Evolutionary conservation across 2,888 invertebrate species (phyloP).

Genomic region (Andricus quercusramuli): DNA sequence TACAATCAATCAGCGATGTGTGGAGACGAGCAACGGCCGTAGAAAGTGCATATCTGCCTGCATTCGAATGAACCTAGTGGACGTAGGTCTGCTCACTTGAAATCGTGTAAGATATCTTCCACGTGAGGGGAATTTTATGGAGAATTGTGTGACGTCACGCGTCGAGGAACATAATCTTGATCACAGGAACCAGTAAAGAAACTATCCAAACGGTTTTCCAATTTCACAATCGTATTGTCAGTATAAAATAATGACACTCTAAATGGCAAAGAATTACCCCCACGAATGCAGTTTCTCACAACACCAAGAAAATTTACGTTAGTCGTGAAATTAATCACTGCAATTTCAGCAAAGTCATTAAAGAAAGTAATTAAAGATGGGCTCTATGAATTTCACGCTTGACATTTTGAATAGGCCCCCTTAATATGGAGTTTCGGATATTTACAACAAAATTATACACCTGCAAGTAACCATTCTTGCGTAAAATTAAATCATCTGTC

Average conservation of each 20-base stretch:
- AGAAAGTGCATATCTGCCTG: constrained; percentile 60
- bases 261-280: background rate
- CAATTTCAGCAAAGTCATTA: background rate
- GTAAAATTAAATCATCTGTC: constrained; percentile 28
- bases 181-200: constrained; percentile 4
- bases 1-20: constrained; percentile 46
- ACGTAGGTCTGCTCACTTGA: background rate
- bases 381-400: constrained; percentile 4
- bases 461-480: constrained; percentile 1
- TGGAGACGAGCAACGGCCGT: constrained; percentile 45
- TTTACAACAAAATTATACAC: background rate
- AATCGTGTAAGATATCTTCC: constrained; percentile 7
- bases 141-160: constrained; percentile 4
- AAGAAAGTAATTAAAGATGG: background rate
- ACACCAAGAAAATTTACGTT: background rate
- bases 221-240: constrained; percentile 11
- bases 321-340: background rate
- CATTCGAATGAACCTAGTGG: constrained; percentile 55
- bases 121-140: constrained; percentile 6
- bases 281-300: background rate
- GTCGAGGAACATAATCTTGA: background rate
- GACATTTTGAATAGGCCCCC: background rate
- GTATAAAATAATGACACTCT: background rate
- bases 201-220: background rate
- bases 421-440: background rate